phyloP scores from a whole-genome alignment of 2,888 invertebrate genomes.

The Lathronympha strigana region DNA sequence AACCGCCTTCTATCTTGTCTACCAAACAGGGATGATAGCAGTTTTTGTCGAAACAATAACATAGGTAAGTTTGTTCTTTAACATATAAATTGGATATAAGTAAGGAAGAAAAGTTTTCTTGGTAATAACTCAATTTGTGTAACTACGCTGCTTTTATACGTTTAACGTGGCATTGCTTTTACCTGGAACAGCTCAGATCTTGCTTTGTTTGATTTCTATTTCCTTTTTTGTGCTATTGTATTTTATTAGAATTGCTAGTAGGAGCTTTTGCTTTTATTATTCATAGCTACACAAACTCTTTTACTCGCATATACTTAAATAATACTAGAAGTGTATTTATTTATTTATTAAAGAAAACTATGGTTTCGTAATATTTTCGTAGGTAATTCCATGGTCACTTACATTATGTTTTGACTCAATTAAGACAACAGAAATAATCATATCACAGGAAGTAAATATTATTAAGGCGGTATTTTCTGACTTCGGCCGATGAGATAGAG shows the following conservation, averaged over 20 bases:
- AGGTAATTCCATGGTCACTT: too few species aligned
- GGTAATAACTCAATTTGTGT: slow-evolving; percentile 38
- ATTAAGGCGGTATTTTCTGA: too few species aligned
- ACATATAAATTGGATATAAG: slow-evolving; percentile 37
- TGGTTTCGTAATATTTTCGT: too few species aligned
- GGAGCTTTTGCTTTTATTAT: not conserved
- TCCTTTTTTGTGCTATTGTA: not conserved
- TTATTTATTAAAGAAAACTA: not conserved
- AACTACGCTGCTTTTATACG: slow-evolving; percentile 10
- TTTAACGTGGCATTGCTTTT: slow-evolving; percentile 15
- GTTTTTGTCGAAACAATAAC: slow-evolving; percentile 38
- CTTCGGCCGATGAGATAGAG: too few species aligned
- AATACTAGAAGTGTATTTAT: not conserved
- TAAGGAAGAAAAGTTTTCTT: slow-evolving; percentile 18
- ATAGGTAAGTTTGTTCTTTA: slow-evolving; percentile 39
- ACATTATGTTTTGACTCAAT: too few species aligned
- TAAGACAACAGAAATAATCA: too few species aligned
- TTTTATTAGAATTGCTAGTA: slow-evolving; percentile 6
- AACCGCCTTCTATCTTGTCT: slow-evolving; percentile 49
- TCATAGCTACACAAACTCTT: not conserved
- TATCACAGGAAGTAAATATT: too few species aligned
- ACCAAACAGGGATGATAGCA: slow-evolving; percentile 46
- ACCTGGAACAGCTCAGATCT: slow-evolving; percentile 11
- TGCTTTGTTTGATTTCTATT: slow-evolving; percentile 6
- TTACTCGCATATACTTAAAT: not conserved